phyloP scores from a whole-genome alignment of 2,113 vertebrate genomes.

The Sinosuthora webbiana region DNA sequence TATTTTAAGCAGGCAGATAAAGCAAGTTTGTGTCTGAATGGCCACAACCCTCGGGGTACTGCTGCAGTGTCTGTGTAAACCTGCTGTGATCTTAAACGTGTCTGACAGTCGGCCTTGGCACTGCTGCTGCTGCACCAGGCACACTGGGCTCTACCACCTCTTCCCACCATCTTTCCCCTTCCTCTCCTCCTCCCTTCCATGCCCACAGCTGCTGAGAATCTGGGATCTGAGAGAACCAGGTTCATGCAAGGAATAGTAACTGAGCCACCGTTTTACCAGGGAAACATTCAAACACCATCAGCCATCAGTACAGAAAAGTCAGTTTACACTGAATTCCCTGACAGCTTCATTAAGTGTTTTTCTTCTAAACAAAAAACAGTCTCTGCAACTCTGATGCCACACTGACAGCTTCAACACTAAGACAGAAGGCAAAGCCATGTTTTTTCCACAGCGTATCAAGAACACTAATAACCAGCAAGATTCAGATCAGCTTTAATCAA shows the following conservation, averaged over 20 bases:
- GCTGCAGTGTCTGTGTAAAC: fast-evolving
- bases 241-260: not conserved
- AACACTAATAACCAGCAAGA: not conserved
- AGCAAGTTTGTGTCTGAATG: not conserved
- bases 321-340: not conserved
- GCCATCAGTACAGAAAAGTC: not conserved
- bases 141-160: not conserved
- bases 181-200: not conserved
- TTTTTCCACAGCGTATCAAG: not conserved
- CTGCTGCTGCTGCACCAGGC: not conserved
- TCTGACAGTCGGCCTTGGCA: not conserved
- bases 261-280: not conserved
- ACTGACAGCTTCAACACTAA: not conserved
- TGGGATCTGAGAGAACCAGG: not conserved
- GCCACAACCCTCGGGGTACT: not conserved
- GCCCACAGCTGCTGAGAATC: not conserved
- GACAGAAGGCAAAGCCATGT: not conserved
- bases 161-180: not conserved
- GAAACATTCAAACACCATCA: not conserved
- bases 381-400: not conserved
- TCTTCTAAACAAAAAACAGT: not conserved
- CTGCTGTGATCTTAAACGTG: fast-evolving
- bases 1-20: not conserved
- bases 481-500: slow-evolving; percentile 13
- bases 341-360: not conserved